Base-by-base conservation (phyloP, 1,140 invertebrate species). In the Eubasilissa regina region DNA sequence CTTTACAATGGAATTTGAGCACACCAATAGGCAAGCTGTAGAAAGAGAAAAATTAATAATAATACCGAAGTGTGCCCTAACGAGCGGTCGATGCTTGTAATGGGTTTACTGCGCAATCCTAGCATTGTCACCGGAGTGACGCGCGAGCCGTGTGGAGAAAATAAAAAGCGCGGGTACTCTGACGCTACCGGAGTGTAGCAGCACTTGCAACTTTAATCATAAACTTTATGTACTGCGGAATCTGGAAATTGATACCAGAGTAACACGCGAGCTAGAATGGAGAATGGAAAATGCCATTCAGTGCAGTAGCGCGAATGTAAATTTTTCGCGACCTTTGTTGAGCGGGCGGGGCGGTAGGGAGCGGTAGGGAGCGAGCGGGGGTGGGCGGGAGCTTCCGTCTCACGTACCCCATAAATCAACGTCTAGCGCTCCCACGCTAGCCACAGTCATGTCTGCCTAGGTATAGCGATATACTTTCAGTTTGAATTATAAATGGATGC, bases 271-370 rank as follows among this genome's bases (percentile, higher is more conserved):
- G 35, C 60, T 4, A 9, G 60, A 4, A 44, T 13, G 60, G 10
- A 12, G 15, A 8, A 53, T 13, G 51, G 15, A 15, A 12, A 44
- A 64, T 11, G 19, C 13, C 21, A 35, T 44, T 35, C 51, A 64
- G n/a, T 35, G 19, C n/a, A 72, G 21, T 19, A 51, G 15, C 15
- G 45, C 35, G 11, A 64, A 64, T 64, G 60, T 21, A 64, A 64
- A 64, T 64, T 64, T 43, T 13, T 10, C 19, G 60, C 25, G 60
- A 64, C 60, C 60, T 64, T 64, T 64, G 60, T 10, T 17, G n/a
- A 12, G 21, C 6, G 60, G 19, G 35, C 60, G 60, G 60, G 7
- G n/a, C n/a, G 10, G 19, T 10, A 15, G n/a, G 15, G 7, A 8
- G 21, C 19, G 7, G 11, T 21, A 62, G 11, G 1, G 15, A 6